A percentile compares a stretch with the other conserved stretches of the same genome.
These are phyloP conservation scores for Entelurus aequoreus DNA, from an alignment of 2,113 vertebrate genomes.

Conservation along the genomic window DNA sequence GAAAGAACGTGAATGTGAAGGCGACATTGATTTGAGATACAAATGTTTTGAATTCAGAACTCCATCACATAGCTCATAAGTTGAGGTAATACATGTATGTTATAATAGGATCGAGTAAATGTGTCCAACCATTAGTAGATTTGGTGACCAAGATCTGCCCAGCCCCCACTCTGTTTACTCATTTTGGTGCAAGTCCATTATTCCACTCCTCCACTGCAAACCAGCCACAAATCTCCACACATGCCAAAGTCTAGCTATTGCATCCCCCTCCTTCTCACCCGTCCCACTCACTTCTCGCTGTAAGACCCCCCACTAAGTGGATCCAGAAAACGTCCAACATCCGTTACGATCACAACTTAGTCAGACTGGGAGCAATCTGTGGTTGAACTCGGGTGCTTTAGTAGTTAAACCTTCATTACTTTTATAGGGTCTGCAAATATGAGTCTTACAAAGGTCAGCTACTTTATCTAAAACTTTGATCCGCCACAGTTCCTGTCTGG, in stretches of 20 bases:
- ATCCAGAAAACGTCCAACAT: conserved; percentile 26
- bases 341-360: conserved; percentile 1
- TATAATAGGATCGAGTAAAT: neutral
- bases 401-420: conserved; percentile 1
- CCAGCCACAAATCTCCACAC: conserved; percentile 47
- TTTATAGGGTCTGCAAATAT: conserved; percentile 1
- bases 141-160: neutral
- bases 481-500: neutral
- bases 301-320: conserved; percentile 32
- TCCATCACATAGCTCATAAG: no score
- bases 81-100: no score
- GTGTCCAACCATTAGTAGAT: neutral
- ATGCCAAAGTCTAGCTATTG: conserved; percentile 32
- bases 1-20: no score
- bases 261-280: conserved; percentile 26
- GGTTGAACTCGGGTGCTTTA: neutral
- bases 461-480: conserved; percentile 1
- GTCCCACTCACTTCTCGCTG: conserved; percentile 7
- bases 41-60: no score
- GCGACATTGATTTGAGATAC: no score
- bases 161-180: conserved; percentile 40
- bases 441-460: neutral
- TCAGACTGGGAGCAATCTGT: conserved; percentile 14
- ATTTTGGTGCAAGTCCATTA: conserved; percentile 28
- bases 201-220: conserved; percentile 20